Evolutionary conservation across 2,888 invertebrate species (phyloP), one percentile per base, ranked within the genome.

Genomic region (Heliconius ethilla): DNA sequence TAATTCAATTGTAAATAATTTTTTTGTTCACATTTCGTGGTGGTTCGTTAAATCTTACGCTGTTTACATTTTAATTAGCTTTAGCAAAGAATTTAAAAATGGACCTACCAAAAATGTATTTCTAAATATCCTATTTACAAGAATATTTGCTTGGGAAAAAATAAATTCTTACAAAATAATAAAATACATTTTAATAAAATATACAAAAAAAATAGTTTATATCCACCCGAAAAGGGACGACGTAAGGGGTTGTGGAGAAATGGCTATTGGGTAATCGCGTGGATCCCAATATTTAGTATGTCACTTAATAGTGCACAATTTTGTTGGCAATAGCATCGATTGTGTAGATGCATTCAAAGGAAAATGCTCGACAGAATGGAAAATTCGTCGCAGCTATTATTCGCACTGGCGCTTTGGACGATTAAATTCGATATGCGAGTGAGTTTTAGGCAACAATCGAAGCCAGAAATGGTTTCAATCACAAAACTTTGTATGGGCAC

Each of bases 281-380:
- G 86, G 88, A 91, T 91, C 88, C 88, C 89, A 91, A 91, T 92
- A 93, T 93, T 93, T 93, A 93, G 93, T 91, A 89, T 89, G 91
- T 91, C 92, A 92, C 90, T 92, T 92, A 93, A 94, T 93, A 90
- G 91, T 89, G 88, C 87, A 90, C 93, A 92, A 93, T 94, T 93
- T 92, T 89, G 92, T 90, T 87, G 89, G 90, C 90, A 91, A 92
- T 92, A 91, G 86, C 87, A 88, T 87, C 90, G 90, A 93, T 93
- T 93, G 93, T 93, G 89, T 89, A 86, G 90, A 89, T 90, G 92
- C 92, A 92, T 90, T 92, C 92, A 91, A 87, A 94, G 93, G 92
- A 91, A 94, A 94, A 92, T 93, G 93, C 88, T 91, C 92, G 89
- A 86, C 89, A 90, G 89, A 88, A 91, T 88, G 93, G 93, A 94